Evolutionary conservation across 1,140 invertebrate genomes (phyloP).

Genomic region (Lethocerus indicus): DNA sequence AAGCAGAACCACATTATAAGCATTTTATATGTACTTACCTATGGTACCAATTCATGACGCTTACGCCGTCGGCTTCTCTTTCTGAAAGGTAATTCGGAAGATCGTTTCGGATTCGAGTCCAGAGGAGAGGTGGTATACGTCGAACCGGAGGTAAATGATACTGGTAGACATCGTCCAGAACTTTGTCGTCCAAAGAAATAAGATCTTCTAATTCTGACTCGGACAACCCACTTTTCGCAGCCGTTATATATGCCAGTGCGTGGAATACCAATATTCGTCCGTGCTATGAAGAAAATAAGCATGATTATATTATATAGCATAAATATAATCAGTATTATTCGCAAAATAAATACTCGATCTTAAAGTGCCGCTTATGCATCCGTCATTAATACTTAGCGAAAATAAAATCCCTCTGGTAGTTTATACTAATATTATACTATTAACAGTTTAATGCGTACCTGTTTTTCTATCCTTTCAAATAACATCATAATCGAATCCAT

Average conservation of each 20-base stretch:
- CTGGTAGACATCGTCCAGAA: conserved; percentile 94
- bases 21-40: no score
- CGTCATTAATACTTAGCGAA: not conserved
- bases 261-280: conserved; percentile 85
- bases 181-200: conserved; percentile 83
- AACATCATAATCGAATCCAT: conserved; percentile 97
- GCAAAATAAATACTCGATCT: not conserved
- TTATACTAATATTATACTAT: no score
- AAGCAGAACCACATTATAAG: no score
- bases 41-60: conserved; percentile 96
- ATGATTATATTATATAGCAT: no score
- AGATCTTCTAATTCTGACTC: conserved; percentile 90
- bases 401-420: no score
- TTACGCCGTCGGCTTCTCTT: conserved; percentile 90
- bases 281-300: conserved; percentile 37
- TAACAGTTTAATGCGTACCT: conserved; percentile 33
- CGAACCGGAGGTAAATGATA: conserved; percentile 92
- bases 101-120: conserved; percentile 90
- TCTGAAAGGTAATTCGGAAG: conserved; percentile 91
- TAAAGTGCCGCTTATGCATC: not conserved
- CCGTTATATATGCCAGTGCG: conserved; percentile 86
- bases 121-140: conserved; percentile 84
- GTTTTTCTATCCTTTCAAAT: conserved; percentile 86
- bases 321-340: conserved; percentile 5
- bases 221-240: conserved; percentile 77